Evolutionary conservation across 37 sponge, comb jelly and placozoan genomes (phyloP), one percentile per base, ranked within the genome.

Genomic region (Aplysina aerophoba): DNA sequence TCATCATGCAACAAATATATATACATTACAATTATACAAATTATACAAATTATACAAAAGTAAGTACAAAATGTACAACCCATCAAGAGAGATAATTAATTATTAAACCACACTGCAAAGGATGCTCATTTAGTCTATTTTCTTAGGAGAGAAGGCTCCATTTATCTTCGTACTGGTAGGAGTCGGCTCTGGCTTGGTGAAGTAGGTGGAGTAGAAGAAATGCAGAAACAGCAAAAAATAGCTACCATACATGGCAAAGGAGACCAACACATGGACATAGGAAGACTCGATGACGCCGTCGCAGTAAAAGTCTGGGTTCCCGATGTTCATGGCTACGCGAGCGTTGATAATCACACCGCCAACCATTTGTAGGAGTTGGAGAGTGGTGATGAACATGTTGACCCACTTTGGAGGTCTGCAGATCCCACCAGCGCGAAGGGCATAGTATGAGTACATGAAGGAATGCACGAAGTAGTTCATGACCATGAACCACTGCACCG

Each of bases 381-480:
- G 63, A 3, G 79, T 38, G 17, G 98, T 97, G 17, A 97, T 92
- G 74, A 82, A 85, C 54, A 91, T 85, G 60, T 89, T 89, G 16
- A 97, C 93, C 84, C 86, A 89, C 22, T 85, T 82, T 17, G 95
- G 98, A 0, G 91, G 88, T 14, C 89, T 85, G 64, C 54, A 72
- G 31, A 50, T 28, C 12, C 95, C 93, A 37, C 81, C 78, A 8
- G 98, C 95, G 21, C 90, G 64, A 0, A 95, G 60, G 25, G 94
- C 94, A 75, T 93, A 97, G 92, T 97, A 97, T 24, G 58, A 16
- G 77, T 97, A 97, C 98, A 97, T 97, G 27, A 97, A 55, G 2
- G 93, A 82, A 79, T 97, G 98, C 0, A 97, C 95, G 58, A 86
- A 38, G 71, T 90, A 93, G 86, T 97, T 97, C 74, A 97, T 88